Conservation (phyloP, 2,888 invertebrate genomes). For the Athalia rosae region DNA sequence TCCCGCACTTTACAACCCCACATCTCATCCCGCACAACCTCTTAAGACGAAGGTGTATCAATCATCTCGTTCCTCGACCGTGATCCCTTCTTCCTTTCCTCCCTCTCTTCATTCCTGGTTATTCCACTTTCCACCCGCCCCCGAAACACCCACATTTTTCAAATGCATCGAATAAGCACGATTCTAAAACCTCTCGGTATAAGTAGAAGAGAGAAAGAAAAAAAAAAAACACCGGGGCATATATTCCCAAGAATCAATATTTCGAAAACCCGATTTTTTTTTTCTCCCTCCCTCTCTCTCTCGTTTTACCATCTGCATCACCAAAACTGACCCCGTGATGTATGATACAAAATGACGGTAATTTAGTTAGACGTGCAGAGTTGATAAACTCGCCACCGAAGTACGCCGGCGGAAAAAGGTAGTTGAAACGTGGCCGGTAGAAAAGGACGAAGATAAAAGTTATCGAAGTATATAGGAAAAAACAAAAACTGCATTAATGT, state of each 20-base stretch:
- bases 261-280: not conserved
- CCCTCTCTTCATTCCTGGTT: too few relatives aligned
- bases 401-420: too few relatives aligned
- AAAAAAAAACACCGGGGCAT: not conserved
- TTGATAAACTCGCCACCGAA: too few relatives aligned
- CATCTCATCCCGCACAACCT: constrained; percentile 37
- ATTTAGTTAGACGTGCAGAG: too few relatives aligned
- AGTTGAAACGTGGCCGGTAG: too few relatives aligned
- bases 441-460: too few relatives aligned
- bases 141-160: constrained; percentile 23
- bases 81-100: too few relatives aligned
- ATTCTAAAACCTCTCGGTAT: not conserved
- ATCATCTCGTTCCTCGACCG: constrained; percentile 26
- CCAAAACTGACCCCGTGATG: too few relatives aligned
- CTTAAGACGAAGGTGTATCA: constrained; percentile 43
- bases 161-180: constrained; percentile 29
- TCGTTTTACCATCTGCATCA: not conserved
- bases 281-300: not conserved
- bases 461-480: too few relatives aligned
- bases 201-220: not conserved
- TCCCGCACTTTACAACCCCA: constrained; percentile 13
- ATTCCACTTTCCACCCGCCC: too few relatives aligned
- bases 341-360: too few relatives aligned
- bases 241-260: constrained; percentile 7
- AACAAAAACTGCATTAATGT: too few relatives aligned